Conservation (phyloP, 2,113 vertebrate genomes). For the Peromyscus polionotus region DNA sequence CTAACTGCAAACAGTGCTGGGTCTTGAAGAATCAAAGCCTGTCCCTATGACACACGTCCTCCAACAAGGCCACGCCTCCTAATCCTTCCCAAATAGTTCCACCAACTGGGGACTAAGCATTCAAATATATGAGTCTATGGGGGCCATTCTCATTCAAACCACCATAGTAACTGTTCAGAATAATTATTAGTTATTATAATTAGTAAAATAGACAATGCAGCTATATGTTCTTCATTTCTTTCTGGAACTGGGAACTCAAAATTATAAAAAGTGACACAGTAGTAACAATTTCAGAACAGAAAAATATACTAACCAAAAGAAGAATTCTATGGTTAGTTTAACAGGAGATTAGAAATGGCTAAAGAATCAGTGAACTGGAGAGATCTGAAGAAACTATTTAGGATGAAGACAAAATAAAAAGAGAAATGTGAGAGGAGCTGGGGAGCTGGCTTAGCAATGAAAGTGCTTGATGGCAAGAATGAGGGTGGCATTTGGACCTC, state of each 20-base stretch:
- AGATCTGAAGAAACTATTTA: not conserved
- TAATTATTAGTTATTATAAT: not conserved
- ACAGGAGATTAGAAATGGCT: not conserved
- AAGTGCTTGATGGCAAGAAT: not conserved
- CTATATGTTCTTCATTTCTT: not conserved
- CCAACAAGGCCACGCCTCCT: not conserved
- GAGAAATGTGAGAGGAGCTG: not conserved
- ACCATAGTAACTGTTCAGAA: not conserved
- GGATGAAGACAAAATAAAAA: not conserved
- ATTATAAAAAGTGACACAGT: not conserved
- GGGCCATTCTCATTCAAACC: not conserved
- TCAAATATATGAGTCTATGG: not conserved
- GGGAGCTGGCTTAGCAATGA: not conserved
- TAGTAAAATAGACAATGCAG: not conserved
- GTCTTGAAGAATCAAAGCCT: not conserved
- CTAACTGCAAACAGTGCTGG: not conserved
- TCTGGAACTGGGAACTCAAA: not conserved
- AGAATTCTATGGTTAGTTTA: not conserved
- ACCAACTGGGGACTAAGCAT: not conserved
- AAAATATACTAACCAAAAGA: not conserved
- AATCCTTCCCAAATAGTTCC: not conserved
- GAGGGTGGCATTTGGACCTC: not conserved
- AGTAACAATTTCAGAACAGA: conserved; percentile 4
- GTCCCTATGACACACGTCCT: not conserved
- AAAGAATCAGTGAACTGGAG: not conserved